A percentile compares a stretch with the other conserved stretches of the same genome.
Evolutionary conservation across 2,888 invertebrate species (phyloP).

Genomic region (Trachelus troglodyta): DNA sequence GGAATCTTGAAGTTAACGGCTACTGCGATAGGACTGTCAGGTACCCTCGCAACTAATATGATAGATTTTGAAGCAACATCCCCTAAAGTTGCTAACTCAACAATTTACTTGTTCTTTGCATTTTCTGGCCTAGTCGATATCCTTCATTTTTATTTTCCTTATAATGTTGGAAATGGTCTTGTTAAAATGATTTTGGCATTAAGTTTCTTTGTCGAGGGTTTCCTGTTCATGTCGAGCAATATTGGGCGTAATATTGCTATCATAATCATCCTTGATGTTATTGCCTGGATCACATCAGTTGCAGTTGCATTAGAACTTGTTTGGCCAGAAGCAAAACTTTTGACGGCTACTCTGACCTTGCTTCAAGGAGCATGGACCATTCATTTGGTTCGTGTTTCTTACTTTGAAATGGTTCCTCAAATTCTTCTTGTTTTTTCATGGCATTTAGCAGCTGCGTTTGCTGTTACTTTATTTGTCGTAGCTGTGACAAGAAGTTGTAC

Average conservation of each 20-base stretch:
- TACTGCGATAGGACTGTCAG: constrained; percentile 53
- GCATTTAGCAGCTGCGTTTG: constrained; percentile 56
- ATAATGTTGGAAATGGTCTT: constrained; percentile 57
- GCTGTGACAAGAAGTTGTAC: constrained; percentile 50
- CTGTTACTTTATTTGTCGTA: constrained; percentile 51
- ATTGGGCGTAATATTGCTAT: constrained; percentile 33
- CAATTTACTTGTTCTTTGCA: constrained; percentile 64
- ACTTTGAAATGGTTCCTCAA: constrained; percentile 26
- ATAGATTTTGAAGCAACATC: constrained; percentile 44
- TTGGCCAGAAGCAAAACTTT: constrained; percentile 55
- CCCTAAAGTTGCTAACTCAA: constrained; percentile 58
- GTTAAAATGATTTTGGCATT: constrained; percentile 60
- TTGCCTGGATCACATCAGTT: constrained; percentile 51
- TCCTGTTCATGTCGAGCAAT: constrained; percentile 53
- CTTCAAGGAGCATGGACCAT: constrained; percentile 57
- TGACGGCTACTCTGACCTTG: constrained; percentile 50
- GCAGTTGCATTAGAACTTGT: constrained; percentile 51
- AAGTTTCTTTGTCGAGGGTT: constrained; percentile 63
- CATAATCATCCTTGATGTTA: constrained; percentile 43
- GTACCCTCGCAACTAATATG: constrained; percentile 49
- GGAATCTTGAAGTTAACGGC: constrained; percentile 55
- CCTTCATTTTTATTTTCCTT: constrained; percentile 62
- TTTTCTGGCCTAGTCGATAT: constrained; percentile 64
- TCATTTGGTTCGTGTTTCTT: constrained; percentile 52
- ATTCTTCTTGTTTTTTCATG: constrained; percentile 52